Percentiles rank a stretch among this genome's conserved stretches.
These are phyloP conservation scores for Haliclona indistincta DNA, from an alignment of 37 sponge, comb jelly and placozoan species.

Conservation along the genomic window DNA sequence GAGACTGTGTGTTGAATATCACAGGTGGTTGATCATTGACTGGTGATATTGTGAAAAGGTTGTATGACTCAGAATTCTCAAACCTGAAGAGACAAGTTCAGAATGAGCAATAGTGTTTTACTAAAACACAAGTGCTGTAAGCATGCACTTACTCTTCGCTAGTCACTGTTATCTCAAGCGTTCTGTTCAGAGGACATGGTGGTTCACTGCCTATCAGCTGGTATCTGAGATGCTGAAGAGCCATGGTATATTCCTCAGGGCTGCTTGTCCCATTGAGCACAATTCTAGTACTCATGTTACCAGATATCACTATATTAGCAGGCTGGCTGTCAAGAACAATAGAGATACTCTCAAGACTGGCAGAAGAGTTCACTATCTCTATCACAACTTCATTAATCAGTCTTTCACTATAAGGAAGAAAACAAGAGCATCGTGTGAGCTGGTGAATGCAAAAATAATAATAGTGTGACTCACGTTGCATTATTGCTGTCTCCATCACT, in stretches of 20 bases:
- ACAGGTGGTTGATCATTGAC: conserved; percentile 48
- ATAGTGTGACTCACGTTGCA: too few species aligned
- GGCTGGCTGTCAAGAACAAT: too few species aligned
- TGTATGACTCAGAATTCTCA: conserved; percentile 1
- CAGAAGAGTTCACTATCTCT: too few species aligned
- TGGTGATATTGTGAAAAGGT: conserved; percentile 17
- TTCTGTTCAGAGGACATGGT: conserved; percentile 36
- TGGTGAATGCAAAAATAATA: too few species aligned
- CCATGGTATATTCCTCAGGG: background rate
- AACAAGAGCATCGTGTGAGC: too few species aligned
- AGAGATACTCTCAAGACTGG: too few species aligned
- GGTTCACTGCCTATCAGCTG: background rate
- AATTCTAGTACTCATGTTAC: background rate
- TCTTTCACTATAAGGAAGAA: too few species aligned
- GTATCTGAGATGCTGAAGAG: conserved; percentile 6
- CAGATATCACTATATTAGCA: too few species aligned
- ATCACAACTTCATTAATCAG: too few species aligned
- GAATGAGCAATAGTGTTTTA: too few species aligned
- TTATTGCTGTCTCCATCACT: too few species aligned
- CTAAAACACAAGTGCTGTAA: background rate
- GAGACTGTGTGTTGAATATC: background rate
- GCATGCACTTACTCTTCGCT: conserved; percentile 21
- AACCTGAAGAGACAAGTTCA: too few species aligned
- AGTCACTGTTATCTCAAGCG: conserved; percentile 17
- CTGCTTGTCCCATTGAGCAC: background rate